Base-by-base conservation (phyloP, 2,888 invertebrate genomes). In the Agrotis segetum region DNA sequence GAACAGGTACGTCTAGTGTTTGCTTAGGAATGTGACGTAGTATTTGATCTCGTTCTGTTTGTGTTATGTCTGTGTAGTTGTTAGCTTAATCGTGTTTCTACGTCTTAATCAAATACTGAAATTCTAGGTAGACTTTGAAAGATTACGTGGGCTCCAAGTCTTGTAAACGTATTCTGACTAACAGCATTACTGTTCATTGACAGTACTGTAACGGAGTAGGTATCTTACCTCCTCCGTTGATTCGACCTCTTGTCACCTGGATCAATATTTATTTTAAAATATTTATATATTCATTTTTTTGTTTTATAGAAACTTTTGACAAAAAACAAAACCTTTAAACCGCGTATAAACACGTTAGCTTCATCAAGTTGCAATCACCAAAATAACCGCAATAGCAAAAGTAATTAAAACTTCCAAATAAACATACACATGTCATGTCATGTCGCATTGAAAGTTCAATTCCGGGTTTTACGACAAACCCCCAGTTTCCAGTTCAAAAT, bases 401-500 rank as follows among this genome's bases (percentile, higher is more conserved):
- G 59, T 53, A 63, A 64, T 67, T 70, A 40, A 62, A 62, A 73
- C 55, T 66, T 59, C 16, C 11, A 6, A 70, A 67, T 65, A 40
- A 66, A 52, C 50, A 62, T 50, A 62, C 24, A 71, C 34, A 65
- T 62, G 65, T 60, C 58, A 52, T 62, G 64, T 59, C 34, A 65
- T 62, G 65, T 60, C 58, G 55, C 65, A 67, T 59, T 63, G 62
- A 68, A 72, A 76, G 62, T 59, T 59, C 49, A 14, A 66, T 40
- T 63, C 14, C 47, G 34, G 24, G 49, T 64, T 52, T n/a, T 17
- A 52, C 47, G 55, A 62, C 64, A 65, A 72, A 67, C 55, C 40
- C 40, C 50, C 53, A 65, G 69, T 53, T 56, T 50, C 29, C 60
- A 69, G 50, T 76, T 72, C 55, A 63, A 76, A 76, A 76, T 72